Evolutionary conservation across 2,797 vertebrate species (phyloP).

Genomic region (Sarcoramphus papa): DNA sequence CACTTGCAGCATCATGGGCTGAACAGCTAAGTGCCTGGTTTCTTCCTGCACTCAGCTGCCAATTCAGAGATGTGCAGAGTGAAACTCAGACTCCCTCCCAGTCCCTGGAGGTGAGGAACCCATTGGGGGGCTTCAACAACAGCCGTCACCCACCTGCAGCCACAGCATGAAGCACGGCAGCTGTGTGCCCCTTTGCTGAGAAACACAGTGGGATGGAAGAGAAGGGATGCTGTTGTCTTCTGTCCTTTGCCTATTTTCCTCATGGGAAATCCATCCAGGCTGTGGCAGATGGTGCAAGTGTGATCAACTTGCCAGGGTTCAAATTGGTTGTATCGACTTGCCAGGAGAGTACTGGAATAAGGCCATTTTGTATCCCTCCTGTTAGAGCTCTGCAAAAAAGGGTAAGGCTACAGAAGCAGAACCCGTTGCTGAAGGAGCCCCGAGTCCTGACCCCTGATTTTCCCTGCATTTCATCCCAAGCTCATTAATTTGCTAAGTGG

Average conservation of each 20-base stretch:
- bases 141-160: not conserved
- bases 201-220: not conserved
- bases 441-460: not conserved
- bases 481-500: not conserved
- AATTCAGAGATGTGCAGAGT: not conserved
- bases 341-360: not conserved
- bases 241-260: not conserved
- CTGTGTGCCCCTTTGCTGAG: not conserved
- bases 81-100: not conserved
- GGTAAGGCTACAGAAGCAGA: not conserved
- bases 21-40: not conserved
- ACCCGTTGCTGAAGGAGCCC: rapidly evolving
- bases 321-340: not conserved
- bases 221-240: not conserved
- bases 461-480: not conserved
- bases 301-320: not conserved
- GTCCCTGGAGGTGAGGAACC: not conserved
- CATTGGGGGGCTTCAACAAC: not conserved
- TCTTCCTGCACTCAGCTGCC: not conserved
- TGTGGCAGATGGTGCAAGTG: not conserved
- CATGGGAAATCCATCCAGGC: not conserved
- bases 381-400: not conserved
- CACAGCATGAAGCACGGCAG: not conserved
- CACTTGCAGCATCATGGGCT: not conserved
- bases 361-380: not conserved